A percentile compares a stretch with the other conserved stretches of the same genome.
phyloP scores from a whole-genome alignment of 2,888 invertebrate species.

The Lathronympha strigana region DNA sequence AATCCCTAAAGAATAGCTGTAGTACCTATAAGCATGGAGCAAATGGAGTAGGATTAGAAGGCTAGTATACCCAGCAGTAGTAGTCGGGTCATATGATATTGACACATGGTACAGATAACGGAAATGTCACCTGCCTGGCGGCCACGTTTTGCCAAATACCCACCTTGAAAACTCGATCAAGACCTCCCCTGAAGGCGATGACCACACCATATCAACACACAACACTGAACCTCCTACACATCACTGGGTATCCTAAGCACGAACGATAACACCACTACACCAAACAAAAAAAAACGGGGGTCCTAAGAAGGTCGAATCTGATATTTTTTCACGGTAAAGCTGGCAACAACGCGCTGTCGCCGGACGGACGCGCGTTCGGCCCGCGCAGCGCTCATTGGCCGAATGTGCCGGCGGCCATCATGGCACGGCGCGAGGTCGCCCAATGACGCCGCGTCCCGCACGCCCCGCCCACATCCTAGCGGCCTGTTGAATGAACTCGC shows the following conservation, averaged over 20 bases:
- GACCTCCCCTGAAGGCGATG: constrained; percentile 78
- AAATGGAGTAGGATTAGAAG: neutral
- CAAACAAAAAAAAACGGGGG: constrained; percentile 82
- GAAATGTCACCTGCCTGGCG: constrained; percentile 8
- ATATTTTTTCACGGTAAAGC: constrained; percentile 80
- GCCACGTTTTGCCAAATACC: constrained; percentile 41
- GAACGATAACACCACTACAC: constrained; percentile 82
- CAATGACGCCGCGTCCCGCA: constrained; percentile 79
- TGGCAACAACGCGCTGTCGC: constrained; percentile 80
- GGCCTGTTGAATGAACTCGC: constrained; percentile 77
- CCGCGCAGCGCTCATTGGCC: constrained; percentile 81
- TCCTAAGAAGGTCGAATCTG: constrained; percentile 84
- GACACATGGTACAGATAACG: constrained; percentile 25
- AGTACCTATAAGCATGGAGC: neutral
- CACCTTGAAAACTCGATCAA: constrained; percentile 81
- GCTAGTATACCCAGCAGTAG: neutral
- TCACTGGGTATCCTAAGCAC: constrained; percentile 79
- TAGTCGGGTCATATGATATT: constrained; percentile 22
- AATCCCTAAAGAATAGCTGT: neutral
- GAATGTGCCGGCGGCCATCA: constrained; percentile 81
- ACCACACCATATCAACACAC: constrained; percentile 82
- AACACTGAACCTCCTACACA: constrained; percentile 75
- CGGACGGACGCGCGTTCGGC: constrained; percentile 80
- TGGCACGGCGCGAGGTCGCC: constrained; percentile 66
- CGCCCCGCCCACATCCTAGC: constrained; percentile 81